Conservation (phyloP, 2,888 invertebrate genomes). For the Troglohyphantes excavatus region DNA sequence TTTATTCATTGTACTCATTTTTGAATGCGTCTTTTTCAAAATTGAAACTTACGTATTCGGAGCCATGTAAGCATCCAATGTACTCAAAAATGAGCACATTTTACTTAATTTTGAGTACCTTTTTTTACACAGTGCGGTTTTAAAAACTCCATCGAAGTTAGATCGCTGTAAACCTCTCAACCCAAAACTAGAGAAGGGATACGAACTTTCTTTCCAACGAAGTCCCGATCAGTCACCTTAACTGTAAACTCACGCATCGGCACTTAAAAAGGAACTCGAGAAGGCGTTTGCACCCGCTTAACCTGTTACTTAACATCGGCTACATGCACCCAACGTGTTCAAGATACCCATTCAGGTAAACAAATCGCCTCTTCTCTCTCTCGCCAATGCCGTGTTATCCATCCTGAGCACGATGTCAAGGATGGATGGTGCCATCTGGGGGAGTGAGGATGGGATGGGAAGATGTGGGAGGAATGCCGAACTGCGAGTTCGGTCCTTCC, state of each 20-base stretch:
- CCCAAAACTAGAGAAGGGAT: too few relatives aligned
- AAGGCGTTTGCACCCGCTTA: not conserved
- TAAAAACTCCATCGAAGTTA: too few relatives aligned
- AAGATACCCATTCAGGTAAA: not conserved
- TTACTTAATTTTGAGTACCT: too few relatives aligned
- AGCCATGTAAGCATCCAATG: too few relatives aligned
- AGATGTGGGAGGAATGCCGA: slow-evolving; percentile 17
- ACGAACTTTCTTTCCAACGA: not conserved
- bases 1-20: too few relatives aligned
- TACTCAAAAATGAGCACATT: too few relatives aligned
- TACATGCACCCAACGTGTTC: not conserved
- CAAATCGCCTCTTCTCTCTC: not conserved
- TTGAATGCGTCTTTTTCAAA: too few relatives aligned
- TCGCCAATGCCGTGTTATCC: not conserved
- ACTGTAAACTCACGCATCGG: not conserved
- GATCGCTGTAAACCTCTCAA: too few relatives aligned
- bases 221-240: not conserved
- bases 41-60: too few relatives aligned
- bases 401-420: not conserved
- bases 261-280: not conserved
- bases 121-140: too few relatives aligned
- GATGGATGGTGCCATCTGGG: not conserved
- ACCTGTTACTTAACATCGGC: not conserved
- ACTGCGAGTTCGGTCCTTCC: not conserved
- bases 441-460: not conserved